Evolutionary conservation across 2,888 invertebrate species (phyloP).

Genomic region (Clitarchus hookeri): DNA sequence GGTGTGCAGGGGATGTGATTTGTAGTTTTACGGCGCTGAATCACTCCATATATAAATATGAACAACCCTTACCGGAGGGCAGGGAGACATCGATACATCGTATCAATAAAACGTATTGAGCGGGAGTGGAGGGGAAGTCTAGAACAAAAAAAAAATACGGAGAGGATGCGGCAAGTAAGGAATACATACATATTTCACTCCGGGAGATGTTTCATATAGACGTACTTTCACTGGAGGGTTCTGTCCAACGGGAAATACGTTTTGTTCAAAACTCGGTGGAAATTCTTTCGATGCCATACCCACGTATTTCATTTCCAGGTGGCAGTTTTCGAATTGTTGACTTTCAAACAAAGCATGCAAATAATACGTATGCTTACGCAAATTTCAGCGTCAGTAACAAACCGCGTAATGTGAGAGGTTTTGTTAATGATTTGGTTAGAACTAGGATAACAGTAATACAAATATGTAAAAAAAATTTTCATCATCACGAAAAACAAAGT

Average conservation of each 20-base stretch:
- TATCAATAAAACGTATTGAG: neutral
- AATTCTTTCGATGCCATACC: neutral
- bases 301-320: too few species aligned
- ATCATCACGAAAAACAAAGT: too few species aligned
- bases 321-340: too few species aligned
- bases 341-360: too few species aligned
- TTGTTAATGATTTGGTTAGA: too few species aligned
- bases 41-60: slow-evolving; percentile 14
- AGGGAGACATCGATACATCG: neutral
- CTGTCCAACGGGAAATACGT: neutral
- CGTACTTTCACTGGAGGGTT: neutral
- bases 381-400: too few species aligned
- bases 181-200: neutral
- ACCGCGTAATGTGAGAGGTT: too few species aligned
- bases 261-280: neutral
- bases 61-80: neutral
- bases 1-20: neutral
- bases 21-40: slow-evolving; percentile 14
- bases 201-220: neutral
- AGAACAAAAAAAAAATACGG: too few species aligned
- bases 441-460: too few species aligned
- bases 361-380: too few species aligned
- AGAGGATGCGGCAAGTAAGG: neutral
- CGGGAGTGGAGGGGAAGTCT: too few species aligned
- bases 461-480: too few species aligned